Percentiles rank a stretch among this genome's conserved stretches.
phyloP scores from a whole-genome alignment of 2,113 vertebrate genomes.

The Rhineura floridana region DNA sequence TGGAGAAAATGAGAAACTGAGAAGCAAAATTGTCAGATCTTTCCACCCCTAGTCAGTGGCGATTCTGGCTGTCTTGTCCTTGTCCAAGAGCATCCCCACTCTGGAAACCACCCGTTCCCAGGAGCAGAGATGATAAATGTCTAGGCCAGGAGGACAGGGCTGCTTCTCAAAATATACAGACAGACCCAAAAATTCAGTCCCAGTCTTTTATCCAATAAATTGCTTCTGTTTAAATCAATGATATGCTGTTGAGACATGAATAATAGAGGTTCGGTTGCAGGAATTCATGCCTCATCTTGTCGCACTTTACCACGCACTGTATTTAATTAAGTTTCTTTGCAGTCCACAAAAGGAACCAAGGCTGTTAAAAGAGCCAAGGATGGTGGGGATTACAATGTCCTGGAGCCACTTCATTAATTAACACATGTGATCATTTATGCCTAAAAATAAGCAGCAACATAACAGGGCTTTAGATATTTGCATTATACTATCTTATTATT shows the following conservation, averaged over 20 bases:
- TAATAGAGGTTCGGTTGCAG: slow-evolving; percentile 47
- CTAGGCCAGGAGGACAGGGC: not conserved
- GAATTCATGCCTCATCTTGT: slow-evolving; percentile 45
- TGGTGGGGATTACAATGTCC: slow-evolving; percentile 36
- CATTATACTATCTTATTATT: slow-evolving; percentile 33
- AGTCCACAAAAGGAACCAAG: slow-evolving; percentile 52
- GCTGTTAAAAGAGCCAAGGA: slow-evolving; percentile 40
- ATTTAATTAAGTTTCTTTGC: slow-evolving; percentile 60
- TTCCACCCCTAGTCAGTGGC: no score
- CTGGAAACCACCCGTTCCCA: not conserved
- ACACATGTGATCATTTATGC: slow-evolving; percentile 39
- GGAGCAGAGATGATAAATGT: not conserved
- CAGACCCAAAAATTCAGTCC: slow-evolving; percentile 27
- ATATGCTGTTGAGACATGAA: slow-evolving; percentile 43
- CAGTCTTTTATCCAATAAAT: slow-evolving; percentile 55
- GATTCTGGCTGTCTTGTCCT: not conserved
- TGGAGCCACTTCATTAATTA: slow-evolving; percentile 36
- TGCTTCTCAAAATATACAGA: not conserved
- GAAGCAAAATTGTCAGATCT: no score
- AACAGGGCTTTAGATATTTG: slow-evolving; percentile 60
- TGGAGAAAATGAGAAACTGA: no score
- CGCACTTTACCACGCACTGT: slow-evolving; percentile 30
- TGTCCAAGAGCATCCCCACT: not conserved
- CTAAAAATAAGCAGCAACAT: slow-evolving; percentile 56
- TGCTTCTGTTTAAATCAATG: slow-evolving; percentile 54